These are phyloP conservation scores for Anagyrus pseudococci DNA, from an alignment of 2,888 invertebrate genomes.

Conservation along the genomic window DNA sequence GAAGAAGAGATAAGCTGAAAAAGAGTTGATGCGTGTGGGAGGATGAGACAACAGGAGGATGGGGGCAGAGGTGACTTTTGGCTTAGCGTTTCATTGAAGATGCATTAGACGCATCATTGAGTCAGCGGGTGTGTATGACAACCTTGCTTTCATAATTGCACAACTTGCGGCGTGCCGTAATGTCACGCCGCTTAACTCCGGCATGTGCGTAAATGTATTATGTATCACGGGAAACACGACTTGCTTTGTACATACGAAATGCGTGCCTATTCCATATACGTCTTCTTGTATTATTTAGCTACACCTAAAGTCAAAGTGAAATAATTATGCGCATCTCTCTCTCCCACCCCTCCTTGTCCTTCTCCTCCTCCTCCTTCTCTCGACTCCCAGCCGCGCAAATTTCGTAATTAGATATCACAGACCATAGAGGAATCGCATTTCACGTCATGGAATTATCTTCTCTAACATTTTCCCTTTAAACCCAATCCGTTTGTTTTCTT, in stretches of 20 bases:
- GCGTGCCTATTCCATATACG: background rate
- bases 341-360: too few relatives aligned
- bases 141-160: conserved; percentile 53
- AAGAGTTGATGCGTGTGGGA: too few relatives aligned
- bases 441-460: too few relatives aligned
- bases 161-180: conserved; percentile 40
- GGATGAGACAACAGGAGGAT: too few relatives aligned
- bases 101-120: conserved; percentile 46
- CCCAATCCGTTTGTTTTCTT: too few relatives aligned
- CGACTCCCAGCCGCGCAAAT: too few relatives aligned
- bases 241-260: conserved; percentile 27
- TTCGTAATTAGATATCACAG: too few relatives aligned
- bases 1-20: too few relatives aligned
- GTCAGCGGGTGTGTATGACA: conserved; percentile 36
- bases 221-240: conserved; percentile 17
- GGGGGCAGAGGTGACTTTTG: background rate
- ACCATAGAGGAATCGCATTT: too few relatives aligned
- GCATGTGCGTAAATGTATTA: conserved; percentile 30
- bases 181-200: conserved; percentile 28
- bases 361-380: too few relatives aligned
- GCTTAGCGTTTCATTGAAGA: background rate
- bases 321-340: too few relatives aligned
- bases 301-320: conserved; percentile 23
- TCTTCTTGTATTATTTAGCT: conserved; percentile 21
- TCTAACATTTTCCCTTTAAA: too few relatives aligned